Evolutionary conservation across 2,797 vertebrate genomes (phyloP).

Genomic region (Scyliorhinus canicula): DNA sequence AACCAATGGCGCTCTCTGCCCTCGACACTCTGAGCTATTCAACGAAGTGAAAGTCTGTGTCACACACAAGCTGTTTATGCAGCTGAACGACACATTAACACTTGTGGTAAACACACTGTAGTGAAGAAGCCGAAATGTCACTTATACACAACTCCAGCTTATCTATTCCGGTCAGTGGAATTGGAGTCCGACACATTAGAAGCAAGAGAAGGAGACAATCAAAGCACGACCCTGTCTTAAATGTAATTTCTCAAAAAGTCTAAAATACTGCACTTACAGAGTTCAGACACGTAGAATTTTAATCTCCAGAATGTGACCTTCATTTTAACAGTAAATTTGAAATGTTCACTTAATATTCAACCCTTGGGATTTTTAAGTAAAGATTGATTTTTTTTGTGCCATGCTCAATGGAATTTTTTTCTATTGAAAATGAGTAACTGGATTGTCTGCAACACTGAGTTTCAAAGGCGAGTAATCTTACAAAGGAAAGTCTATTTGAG

Average conservation of each 20-base stretch:
- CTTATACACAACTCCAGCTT: not conserved
- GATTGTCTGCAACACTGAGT: not conserved
- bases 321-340: slow-evolving; percentile 18
- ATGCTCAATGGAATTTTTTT: not conserved
- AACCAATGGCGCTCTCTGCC: not conserved
- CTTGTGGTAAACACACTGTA: not conserved
- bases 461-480: slow-evolving; percentile 19
- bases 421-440: not conserved
- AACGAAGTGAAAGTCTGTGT: not conserved
- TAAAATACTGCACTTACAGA: not conserved
- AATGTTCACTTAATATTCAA: slow-evolving; percentile 30
- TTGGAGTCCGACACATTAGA: not conserved
- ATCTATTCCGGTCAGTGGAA: not conserved
- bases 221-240: not conserved
- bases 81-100: not conserved
- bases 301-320: slow-evolving; percentile 16
- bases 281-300: not conserved
- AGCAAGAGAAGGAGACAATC: not conserved
- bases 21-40: not conserved
- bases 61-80: not conserved
- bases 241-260: not conserved
- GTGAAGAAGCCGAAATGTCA: not conserved
- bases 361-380: slow-evolving; percentile 17
- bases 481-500: slow-evolving; percentile 8
- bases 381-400: slow-evolving; percentile 30